Conservation (phyloP, 2,888 invertebrate species). For the Cantharis flavilabris region DNA sequence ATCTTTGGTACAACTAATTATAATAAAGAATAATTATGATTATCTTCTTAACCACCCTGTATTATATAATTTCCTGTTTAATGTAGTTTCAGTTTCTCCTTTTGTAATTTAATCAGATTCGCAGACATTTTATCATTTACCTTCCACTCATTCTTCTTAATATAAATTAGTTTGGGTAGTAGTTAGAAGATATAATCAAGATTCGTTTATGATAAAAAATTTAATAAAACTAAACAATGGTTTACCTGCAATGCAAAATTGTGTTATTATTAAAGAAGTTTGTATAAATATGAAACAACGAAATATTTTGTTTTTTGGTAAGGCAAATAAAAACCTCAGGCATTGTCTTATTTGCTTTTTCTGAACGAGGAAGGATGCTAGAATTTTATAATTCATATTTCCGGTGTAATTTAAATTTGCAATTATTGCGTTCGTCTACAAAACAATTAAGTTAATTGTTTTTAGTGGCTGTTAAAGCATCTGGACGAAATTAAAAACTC, state of each 20-base stretch:
- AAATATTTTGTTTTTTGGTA: not conserved
- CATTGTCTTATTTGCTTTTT: not conserved
- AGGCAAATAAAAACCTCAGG: not conserved
- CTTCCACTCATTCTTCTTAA: not conserved
- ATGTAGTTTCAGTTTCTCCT: not conserved
- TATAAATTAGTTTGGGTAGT: not conserved
- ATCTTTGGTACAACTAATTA: too few species aligned
- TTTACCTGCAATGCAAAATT: not conserved
- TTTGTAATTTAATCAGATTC: not conserved
- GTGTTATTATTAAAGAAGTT: not conserved
- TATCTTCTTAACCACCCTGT: not conserved
- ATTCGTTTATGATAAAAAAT: not conserved
- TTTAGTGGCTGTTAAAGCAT: not conserved
- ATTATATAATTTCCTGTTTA: not conserved
- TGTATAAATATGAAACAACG: not conserved
- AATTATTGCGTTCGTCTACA: not conserved
- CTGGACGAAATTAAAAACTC: not conserved
- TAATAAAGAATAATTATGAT: too few species aligned
- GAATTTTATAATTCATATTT: not conserved
- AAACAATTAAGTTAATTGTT: not conserved
- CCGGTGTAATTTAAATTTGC: not conserved
- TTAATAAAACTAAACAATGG: not conserved
- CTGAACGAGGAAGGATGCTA: not conserved
- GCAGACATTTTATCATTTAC: not conserved
- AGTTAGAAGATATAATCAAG: not conserved